These are phyloP conservation scores for Graphium colonna DNA, from an alignment of 2,888 invertebrate species.

Conservation along the genomic window DNA sequence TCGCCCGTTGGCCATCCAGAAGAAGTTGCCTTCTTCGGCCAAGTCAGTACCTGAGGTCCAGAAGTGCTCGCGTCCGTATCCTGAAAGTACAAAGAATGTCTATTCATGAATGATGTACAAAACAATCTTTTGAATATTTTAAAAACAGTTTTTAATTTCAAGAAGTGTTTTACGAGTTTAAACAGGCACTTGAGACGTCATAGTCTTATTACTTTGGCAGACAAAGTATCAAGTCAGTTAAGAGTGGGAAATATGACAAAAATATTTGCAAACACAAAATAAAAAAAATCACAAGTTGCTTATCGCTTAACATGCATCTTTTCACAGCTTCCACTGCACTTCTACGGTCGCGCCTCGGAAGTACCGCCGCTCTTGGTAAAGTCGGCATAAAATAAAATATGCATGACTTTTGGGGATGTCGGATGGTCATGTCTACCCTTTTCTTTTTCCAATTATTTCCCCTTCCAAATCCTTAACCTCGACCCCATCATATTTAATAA, in stretches of 20 bases:
- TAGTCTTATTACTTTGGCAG: no score
- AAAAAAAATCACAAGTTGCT: no score
- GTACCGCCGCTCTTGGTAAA: no score
- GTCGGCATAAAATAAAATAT: no score
- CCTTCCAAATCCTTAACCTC: no score
- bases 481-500: no score
- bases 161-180: not conserved
- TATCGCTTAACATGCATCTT: no score
- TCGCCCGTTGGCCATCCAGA: conserved; percentile 95
- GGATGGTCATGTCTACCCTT: no score
- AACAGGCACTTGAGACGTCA: not conserved
- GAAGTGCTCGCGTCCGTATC: conserved; percentile 94
- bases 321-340: no score
- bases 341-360: no score
- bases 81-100: conserved; percentile 61
- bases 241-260: not conserved
- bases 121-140: not conserved
- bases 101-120: not conserved
- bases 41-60: conserved; percentile 96
- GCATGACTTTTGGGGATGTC: no score
- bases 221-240: not conserved
- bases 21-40: conserved; percentile 94
- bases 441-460: no score
- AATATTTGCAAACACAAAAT: not conserved
- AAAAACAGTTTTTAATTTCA: not conserved